Conservation (phyloP, 2,113 vertebrate species). For the Zosterops borbonicus region DNA sequence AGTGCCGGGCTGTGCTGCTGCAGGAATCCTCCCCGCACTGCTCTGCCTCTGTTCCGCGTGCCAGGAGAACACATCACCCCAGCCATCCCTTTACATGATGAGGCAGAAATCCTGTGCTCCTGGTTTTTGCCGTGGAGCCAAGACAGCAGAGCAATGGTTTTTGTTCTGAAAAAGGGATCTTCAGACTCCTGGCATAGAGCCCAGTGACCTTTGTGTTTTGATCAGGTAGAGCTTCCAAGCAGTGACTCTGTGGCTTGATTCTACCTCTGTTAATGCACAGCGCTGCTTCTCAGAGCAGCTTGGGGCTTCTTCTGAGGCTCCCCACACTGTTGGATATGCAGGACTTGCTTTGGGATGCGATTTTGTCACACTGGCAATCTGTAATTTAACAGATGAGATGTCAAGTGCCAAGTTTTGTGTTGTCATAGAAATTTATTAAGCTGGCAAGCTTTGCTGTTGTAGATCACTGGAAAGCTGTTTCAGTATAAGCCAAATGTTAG, state of each 20-base stretch:
- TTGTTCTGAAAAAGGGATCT: neutral
- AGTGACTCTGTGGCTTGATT: neutral
- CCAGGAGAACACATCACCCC: neutral
- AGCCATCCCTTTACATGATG: neutral
- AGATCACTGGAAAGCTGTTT: conserved; percentile 27
- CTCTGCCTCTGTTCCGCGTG: fast-evolving
- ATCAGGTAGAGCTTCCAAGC: neutral
- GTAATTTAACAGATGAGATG: conserved; percentile 22
- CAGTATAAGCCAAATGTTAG: conserved; percentile 7
- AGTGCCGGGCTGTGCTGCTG: fast-evolving
- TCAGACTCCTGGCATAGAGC: neutral
- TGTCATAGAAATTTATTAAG: conserved; percentile 43
- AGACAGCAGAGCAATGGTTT: neutral
- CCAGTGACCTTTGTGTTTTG: neutral
- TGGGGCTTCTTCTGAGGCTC: neutral
- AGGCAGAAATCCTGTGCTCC: neutral
- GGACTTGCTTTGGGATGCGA: neutral
- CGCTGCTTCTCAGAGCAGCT: neutral
- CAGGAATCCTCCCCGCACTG: neutral
- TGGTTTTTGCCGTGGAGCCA: fast-evolving
- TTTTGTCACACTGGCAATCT: neutral
- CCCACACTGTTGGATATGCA: neutral
- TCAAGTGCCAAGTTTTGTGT: conserved; percentile 45
- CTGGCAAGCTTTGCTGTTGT: neutral
- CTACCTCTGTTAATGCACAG: neutral